Evolutionary conservation across 2,113 vertebrate species (phyloP).

Genomic region (Brachypodius melanocephalos): DNA sequence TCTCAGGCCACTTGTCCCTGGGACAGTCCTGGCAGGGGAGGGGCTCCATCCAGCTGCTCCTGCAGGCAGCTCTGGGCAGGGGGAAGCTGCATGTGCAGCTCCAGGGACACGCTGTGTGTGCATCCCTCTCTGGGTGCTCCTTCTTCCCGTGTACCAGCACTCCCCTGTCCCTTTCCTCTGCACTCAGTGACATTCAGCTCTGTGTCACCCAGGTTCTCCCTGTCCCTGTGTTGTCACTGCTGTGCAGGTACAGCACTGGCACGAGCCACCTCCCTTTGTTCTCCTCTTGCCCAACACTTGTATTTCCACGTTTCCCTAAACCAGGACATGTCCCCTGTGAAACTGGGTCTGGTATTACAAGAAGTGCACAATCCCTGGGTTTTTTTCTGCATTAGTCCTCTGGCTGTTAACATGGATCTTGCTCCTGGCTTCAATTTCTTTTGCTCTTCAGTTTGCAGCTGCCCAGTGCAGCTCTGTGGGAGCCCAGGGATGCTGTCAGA

Average conservation of each 20-base stretch:
- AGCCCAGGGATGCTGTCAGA: neutral
- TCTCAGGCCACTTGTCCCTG: neutral
- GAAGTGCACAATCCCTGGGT: fast-evolving
- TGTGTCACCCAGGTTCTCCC: neutral
- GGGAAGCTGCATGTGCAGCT: neutral
- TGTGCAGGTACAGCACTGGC: neutral
- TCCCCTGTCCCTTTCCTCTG: neutral
- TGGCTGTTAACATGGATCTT: neutral
- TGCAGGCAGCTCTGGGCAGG: neutral
- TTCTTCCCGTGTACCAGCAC: fast-evolving
- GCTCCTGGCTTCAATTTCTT: neutral
- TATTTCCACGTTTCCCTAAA: neutral
- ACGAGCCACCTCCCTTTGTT: neutral
- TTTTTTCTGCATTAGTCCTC: neutral
- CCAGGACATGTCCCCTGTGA: neutral
- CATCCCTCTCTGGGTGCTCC: neutral
- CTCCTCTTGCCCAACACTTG: neutral
- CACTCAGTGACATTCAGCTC: neutral
- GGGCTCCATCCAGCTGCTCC: neutral
- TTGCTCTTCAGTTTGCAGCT: neutral
- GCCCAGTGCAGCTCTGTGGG: neutral
- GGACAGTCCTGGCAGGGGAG: neutral
- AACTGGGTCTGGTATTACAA: neutral
- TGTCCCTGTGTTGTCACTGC: fast-evolving
- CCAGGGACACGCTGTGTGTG: fast-evolving